Evolutionary conservation across 2,113 vertebrate species (phyloP).

Genomic region (Geococcyx californianus): DNA sequence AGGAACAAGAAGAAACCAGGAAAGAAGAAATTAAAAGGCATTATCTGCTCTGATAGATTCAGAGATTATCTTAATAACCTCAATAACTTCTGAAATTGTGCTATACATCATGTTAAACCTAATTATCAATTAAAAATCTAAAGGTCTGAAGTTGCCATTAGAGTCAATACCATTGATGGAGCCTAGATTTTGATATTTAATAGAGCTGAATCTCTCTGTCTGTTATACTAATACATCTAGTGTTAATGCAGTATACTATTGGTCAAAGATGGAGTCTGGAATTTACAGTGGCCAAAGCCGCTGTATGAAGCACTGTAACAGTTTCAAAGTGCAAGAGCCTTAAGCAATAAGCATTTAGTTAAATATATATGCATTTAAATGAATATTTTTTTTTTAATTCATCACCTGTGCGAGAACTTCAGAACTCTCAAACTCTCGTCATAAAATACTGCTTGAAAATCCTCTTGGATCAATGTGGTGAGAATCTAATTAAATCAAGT

Average conservation of each 20-base stretch:
- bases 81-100: background rate
- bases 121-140: background rate
- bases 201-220: background rate
- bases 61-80: background rate
- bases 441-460: conserved; percentile 29
- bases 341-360: background rate
- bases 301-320: background rate
- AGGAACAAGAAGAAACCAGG: background rate
- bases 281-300: background rate
- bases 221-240: background rate
- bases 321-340: background rate
- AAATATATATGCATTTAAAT: background rate
- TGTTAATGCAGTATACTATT: background rate
- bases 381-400: background rate
- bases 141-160: background rate
- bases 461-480: conserved; percentile 10
- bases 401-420: background rate
- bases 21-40: background rate
- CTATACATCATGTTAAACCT: background rate
- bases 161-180: background rate
- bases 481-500: conserved; percentile 66
- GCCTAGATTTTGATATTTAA: background rate
- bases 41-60: background rate
- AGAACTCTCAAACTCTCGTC: background rate
- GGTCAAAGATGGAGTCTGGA: background rate